Evolutionary conservation across 2,113 vertebrate species (phyloP).

Genomic region (Mugil cephalus): DNA sequence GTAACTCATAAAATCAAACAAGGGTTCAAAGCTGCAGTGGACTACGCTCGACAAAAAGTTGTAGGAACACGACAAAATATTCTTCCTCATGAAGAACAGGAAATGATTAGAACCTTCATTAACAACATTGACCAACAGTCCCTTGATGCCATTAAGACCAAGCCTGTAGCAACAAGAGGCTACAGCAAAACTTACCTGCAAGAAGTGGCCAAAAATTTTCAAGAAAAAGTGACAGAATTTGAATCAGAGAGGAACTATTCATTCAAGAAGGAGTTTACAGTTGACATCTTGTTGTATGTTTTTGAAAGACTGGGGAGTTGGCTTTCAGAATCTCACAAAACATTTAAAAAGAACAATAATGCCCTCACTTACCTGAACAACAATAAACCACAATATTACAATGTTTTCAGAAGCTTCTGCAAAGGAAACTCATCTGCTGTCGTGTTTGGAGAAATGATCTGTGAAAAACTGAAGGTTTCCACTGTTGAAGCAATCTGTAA

Average conservation of each 20-base stretch:
- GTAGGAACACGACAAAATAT: not conserved
- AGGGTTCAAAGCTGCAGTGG: not conserved
- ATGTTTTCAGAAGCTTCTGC: slow-evolving; percentile 59
- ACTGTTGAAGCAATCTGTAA: slow-evolving; percentile 47
- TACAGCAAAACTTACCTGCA: slow-evolving; percentile 26
- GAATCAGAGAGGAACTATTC: slow-evolving; percentile 1
- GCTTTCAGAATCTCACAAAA: slow-evolving; percentile 67
- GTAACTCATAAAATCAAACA: not conserved
- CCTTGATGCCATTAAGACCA: not conserved
- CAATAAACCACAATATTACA: slow-evolving; percentile 79
- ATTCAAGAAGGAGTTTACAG: slow-evolving; percentile 34
- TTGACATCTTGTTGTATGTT: slow-evolving; percentile 70
- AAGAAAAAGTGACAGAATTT: not conserved
- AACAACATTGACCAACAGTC: not conserved
- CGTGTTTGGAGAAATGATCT: slow-evolving; percentile 75
- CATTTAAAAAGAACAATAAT: slow-evolving; percentile 74
- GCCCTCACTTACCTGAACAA: slow-evolving; percentile 64
- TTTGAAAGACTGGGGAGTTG: slow-evolving; percentile 39
- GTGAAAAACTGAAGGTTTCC: slow-evolving; percentile 76
- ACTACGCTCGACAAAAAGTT: too few relatives aligned
- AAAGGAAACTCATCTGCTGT: slow-evolving; percentile 66
- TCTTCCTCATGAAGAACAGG: not conserved
- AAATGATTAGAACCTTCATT: not conserved
- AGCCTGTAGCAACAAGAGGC: slow-evolving; percentile 34
- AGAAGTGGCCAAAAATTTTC: slow-evolving; percentile 66